Base-by-base conservation (phyloP, 2,888 invertebrate genomes). In the Tiliacea citrago region DNA sequence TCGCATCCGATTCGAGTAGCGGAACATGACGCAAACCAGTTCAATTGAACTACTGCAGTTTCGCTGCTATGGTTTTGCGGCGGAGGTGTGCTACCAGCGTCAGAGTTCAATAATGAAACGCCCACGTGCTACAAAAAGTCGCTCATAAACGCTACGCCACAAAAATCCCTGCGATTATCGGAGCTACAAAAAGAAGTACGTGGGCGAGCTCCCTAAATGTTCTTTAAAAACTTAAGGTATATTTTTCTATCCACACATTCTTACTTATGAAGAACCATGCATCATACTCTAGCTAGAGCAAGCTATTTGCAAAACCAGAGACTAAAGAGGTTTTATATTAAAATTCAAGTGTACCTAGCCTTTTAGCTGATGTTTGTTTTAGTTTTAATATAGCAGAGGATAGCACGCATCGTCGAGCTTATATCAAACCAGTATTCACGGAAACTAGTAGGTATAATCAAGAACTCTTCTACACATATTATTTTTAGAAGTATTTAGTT, bases 311-410 rank as follows among this genome's bases (percentile, higher is more conserved):
- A 67, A 51, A 84, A 75, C 45, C 13, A n/a, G 5, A 75, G 61
- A 29, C 18, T n/a, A 75, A 68, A 81, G 69, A 81, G 69, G 58
- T 70, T 81, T 81, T 53, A 57, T 73, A 81, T 82, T 84, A 81
- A 82, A 82, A 81, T 70, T 68, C 67, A 57, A 68, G 42, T 63
- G 60, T n/a, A 53, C 18, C 63, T 63, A 60, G 45, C 58, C 55
- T 80, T 83, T 71, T 60, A 68, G 47, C 69, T 42, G 45, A 57
- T 73, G 69, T 84, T 84, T 84, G 72, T 81, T 84, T 84, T 85
- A 70, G 85, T 84, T 82, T 82, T 84, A 82, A 82, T 81, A 81
- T 58, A 57, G 72, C 72, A 70, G 71, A 57, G 68, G 58, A n/a
- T 58, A 13, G 57, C 18, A 62, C 18, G 66, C 68, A 51, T 71